Base-by-base conservation (phyloP, 2,113 vertebrate genomes). In the Triplophysa siluroides region DNA sequence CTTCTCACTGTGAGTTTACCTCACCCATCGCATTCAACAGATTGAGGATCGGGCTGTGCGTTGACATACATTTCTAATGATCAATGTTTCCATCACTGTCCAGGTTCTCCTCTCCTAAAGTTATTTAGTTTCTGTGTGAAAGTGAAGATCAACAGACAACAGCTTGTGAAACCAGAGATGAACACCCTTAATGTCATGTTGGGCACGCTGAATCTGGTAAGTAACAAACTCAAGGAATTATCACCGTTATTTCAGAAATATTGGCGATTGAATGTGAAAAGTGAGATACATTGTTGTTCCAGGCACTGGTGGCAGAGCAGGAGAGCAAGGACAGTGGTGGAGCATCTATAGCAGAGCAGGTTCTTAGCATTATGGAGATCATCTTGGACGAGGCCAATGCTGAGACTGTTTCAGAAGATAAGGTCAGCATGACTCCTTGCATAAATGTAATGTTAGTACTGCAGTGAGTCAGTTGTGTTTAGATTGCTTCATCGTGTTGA, bases 321-420 rank as follows among this genome's bases (percentile, higher is more conserved):
- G 98, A 99, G 82, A 98, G 96, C 82, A 99, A 99, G 81, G 97
- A 98, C 89, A 99, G 97, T 0, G 98, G 98, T 0, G 98, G 98
- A 29, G 96, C 98, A 0, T 95, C 97, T 0, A 97, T 99, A 87
- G 98, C 98, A 0, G 98, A 99, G 78, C 98, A 99, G 87, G 98
- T 99, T 81, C 94, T 99, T 12, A 98, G 97, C 87, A 99, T 99
- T 83, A 99, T 99, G 97, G 98, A 99, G 90, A 99, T 98, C 86
- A 99, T 99, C 74, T 88, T 99, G 88, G 98, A 99, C 41, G 97
- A 99, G 83, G 98, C 98, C 79, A 99, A 98, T 0, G 98, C 98
- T 0, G 98, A 99, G 41, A 97, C 94, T 1, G 87, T 99, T 87
- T 98, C 96, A 3, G 98, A 99, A 83, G 97, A 99, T 89, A 99